Evolutionary conservation across 2,113 vertebrate species (phyloP).

Genomic region (Cynopterus brachyotis): DNA sequence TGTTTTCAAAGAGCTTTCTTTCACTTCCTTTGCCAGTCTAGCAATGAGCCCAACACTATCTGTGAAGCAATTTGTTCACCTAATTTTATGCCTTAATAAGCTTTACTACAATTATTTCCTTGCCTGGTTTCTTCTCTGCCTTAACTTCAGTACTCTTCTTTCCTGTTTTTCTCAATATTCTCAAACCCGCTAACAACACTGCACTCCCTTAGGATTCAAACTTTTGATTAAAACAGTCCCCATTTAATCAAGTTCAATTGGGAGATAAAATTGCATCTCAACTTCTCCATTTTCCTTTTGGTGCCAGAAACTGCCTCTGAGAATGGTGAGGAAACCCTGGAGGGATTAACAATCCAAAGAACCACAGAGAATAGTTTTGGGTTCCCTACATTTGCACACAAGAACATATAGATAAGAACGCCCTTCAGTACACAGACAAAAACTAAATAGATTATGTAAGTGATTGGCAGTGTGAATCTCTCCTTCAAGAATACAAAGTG

Average conservation of each 20-base stretch:
- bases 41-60: conserved; percentile 55
- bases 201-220: conserved; percentile 55
- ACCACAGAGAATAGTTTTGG: conserved; percentile 15
- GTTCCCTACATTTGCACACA: neutral
- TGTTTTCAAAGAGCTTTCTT: conserved; percentile 65
- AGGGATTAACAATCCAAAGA: conserved; percentile 44
- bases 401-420: neutral
- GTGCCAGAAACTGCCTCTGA: conserved; percentile 64
- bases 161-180: conserved; percentile 1
- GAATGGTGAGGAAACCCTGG: conserved; percentile 46
- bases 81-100: conserved; percentile 70
- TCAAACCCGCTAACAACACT: conserved; percentile 39
- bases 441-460: conserved; percentile 20
- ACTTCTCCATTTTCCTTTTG: conserved; percentile 65
- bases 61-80: conserved; percentile 71
- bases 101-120: conserved; percentile 66
- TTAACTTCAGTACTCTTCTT: neutral
- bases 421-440: neutral
- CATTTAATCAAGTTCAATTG: conserved; percentile 76
- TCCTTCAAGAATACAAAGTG: conserved; percentile 26
- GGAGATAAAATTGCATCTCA: conserved; percentile 69
- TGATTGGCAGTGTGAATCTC: neutral
- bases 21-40: conserved; percentile 68
- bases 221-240: conserved; percentile 71
- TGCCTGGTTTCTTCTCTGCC: conserved; percentile 27